Conservation (phyloP, 2,797 vertebrate genomes). For the Mormyrops boulengeri region DNA sequence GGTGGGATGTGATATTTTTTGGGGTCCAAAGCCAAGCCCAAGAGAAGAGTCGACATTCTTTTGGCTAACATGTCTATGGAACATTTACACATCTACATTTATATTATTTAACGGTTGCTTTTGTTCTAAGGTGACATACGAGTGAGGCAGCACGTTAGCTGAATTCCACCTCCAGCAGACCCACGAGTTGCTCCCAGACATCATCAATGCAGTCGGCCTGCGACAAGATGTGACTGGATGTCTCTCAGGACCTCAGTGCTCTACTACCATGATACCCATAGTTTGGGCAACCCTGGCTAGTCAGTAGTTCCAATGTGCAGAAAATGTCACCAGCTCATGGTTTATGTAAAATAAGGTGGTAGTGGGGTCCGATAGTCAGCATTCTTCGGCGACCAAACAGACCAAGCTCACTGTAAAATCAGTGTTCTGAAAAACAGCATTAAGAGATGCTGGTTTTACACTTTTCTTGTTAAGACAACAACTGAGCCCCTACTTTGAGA, state of each 20-base stretch:
- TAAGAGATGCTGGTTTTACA: background rate
- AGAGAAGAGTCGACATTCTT: slow-evolving; percentile 38
- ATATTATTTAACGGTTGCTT: background rate
- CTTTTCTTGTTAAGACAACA: background rate
- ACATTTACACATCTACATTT: background rate
- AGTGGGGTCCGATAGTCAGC: background rate
- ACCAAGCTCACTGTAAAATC: background rate
- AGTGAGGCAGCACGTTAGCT: background rate
- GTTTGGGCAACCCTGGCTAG: background rate
- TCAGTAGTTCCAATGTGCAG: background rate
- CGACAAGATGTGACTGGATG: background rate
- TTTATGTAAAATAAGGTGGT: background rate
- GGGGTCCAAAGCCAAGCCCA: slow-evolving; percentile 33
- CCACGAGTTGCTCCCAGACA: background rate
- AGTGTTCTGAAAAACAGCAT: background rate
- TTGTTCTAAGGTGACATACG: background rate
- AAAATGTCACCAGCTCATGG: background rate
- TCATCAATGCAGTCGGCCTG: background rate
- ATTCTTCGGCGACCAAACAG: background rate
- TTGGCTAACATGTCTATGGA: slow-evolving; percentile 29
- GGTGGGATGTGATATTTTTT: slow-evolving; percentile 36
- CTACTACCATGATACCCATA: background rate
- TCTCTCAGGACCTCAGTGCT: background rate
- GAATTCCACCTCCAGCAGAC: background rate
- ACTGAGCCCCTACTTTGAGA: background rate